Conservation (phyloP, 2,113 vertebrate species). For the Coptodon rendalli region DNA sequence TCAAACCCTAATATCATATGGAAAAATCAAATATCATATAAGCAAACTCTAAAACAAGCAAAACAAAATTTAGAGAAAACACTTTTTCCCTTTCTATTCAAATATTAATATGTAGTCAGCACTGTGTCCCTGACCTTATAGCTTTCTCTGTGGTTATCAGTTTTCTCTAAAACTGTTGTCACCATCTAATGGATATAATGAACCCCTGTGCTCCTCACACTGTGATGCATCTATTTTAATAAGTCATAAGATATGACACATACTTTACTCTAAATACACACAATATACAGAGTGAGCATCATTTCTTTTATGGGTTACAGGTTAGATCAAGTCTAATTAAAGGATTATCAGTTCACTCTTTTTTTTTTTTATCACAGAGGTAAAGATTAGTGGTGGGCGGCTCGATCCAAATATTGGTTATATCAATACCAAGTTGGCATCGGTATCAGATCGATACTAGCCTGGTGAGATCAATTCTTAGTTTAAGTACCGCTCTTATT, state of each 20-base stretch:
- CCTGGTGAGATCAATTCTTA: too few species aligned
- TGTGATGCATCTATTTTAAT: background rate
- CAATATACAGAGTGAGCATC: background rate
- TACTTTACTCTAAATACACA: background rate
- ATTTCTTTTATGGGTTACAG: background rate
- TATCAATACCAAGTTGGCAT: too few species aligned
- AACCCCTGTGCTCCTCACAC: background rate
- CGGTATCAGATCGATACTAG: too few species aligned
- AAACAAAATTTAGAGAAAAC: background rate
- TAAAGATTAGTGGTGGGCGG: too few species aligned
- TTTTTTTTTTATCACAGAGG: too few species aligned
- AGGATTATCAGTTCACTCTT: too few species aligned
- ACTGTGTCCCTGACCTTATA: background rate
- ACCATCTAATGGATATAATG: background rate
- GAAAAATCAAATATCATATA: background rate
- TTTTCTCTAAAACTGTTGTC: background rate
- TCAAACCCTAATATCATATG: background rate
- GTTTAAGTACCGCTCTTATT: too few species aligned
- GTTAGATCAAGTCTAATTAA: background rate
- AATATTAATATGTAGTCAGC: background rate
- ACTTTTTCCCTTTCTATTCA: background rate
- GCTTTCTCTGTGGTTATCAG: background rate
- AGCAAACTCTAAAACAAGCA: background rate
- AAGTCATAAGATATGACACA: background rate
- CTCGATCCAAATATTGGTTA: too few species aligned